phyloP scores from a whole-genome alignment of 2,888 invertebrate species.

The Cremastinae sp. region DNA sequence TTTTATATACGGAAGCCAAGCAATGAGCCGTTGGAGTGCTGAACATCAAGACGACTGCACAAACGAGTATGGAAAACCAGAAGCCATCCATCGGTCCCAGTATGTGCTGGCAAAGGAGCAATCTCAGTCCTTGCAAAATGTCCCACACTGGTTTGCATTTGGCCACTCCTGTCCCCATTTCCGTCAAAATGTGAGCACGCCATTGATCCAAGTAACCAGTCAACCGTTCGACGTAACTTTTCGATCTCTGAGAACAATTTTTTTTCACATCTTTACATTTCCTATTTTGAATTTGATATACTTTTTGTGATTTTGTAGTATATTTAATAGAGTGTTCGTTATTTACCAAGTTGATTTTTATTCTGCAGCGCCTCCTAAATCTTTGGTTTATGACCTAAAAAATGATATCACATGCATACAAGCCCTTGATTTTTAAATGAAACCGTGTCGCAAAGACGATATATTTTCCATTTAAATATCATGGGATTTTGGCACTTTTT shows the following conservation, averaged over 20 bases:
- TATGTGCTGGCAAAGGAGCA: slow-evolving; percentile 84
- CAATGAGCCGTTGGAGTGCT: slow-evolving; percentile 85
- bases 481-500: too few species aligned
- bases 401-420: too few species aligned
- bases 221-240: slow-evolving; percentile 83
- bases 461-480: too few species aligned
- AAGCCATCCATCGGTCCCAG: slow-evolving; percentile 87
- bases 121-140: slow-evolving; percentile 85
- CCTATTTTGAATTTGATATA: too few species aligned
- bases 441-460: too few species aligned
- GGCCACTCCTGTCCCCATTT: slow-evolving; percentile 85
- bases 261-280: too few species aligned
- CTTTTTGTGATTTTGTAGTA: too few species aligned
- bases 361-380: too few species aligned
- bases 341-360: too few species aligned
- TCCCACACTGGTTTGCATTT: slow-evolving; percentile 88
- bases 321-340: too few species aligned
- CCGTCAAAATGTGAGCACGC: slow-evolving; percentile 85
- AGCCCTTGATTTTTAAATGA: too few species aligned
- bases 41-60: slow-evolving; percentile 83
- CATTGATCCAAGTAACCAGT: slow-evolving; percentile 86
- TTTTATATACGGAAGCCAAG: slow-evolving; percentile 81
- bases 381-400: too few species aligned
- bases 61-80: slow-evolving; percentile 86
- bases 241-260: slow-evolving; percentile 82